Conservation (phyloP, 2,888 invertebrate species). For the Phortica okadai region DNA sequence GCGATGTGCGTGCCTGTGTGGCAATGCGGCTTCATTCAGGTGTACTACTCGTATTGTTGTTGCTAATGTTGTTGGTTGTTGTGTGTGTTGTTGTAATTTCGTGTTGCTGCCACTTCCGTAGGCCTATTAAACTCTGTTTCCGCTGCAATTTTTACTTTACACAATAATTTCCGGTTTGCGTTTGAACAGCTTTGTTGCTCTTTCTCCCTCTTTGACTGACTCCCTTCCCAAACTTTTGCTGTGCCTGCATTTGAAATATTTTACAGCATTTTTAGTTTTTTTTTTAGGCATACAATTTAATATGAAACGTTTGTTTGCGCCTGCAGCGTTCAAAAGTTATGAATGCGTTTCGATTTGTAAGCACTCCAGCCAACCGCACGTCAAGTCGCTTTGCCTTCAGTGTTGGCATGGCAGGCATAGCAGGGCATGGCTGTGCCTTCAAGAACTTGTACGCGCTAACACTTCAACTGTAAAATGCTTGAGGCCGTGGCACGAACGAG, state of each 20-base stretch:
- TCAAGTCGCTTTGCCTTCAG: background rate
- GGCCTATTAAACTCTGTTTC: conserved; percentile 58
- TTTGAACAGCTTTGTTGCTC: background rate
- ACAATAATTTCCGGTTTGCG: conserved; percentile 61
- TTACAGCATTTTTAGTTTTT: background rate
- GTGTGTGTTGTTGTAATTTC: background rate
- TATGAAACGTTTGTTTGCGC: background rate
- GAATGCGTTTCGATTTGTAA: conserved; percentile 7
- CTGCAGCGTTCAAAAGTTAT: conserved; percentile 6
- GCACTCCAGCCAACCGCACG: background rate
- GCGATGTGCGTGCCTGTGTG: background rate
- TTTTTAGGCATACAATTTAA: too few relatives aligned
- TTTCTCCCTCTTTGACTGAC: background rate
- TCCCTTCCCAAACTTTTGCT: background rate
- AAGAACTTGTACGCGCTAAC: too few relatives aligned
- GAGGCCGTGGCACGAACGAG: background rate
- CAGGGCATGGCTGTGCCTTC: background rate
- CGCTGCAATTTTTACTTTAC: conserved; percentile 51
- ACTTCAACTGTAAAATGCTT: conserved; percentile 6
- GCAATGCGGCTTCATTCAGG: background rate
- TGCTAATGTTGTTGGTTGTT: background rate
- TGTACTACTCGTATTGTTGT: background rate
- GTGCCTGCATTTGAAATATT: background rate
- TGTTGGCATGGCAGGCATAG: background rate
- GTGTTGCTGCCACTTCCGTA: conserved; percentile 26